Percentiles rank a stretch among this genome's conserved stretches.
phyloP scores from a whole-genome alignment of 30 jellyfish, hydroid and myxozoan genomes.

The Turritopsis dohrnii region DNA sequence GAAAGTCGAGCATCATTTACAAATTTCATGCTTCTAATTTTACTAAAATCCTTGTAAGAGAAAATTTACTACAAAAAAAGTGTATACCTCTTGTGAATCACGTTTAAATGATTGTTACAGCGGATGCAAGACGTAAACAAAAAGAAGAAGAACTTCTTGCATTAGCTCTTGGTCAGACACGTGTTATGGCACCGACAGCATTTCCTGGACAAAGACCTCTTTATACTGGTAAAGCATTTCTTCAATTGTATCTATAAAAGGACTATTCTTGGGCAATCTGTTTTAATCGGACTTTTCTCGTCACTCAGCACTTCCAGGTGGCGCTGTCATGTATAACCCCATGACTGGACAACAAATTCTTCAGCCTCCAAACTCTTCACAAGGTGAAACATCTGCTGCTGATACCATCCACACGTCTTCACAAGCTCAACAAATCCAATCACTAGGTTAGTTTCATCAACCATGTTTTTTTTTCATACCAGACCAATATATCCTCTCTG shows the following conservation, averaged over 20 bases:
- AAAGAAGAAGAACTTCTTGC: constrained; percentile 68
- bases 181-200: constrained; percentile 35
- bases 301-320: constrained; percentile 29
- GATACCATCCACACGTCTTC: background rate
- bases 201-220: constrained; percentile 63
- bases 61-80: too few relatives aligned
- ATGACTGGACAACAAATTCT: background rate
- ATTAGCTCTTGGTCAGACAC: constrained; percentile 61
- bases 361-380: background rate
- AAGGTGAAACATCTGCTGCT: constrained; percentile 5
- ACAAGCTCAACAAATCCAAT: constrained; percentile 38
- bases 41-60: too few relatives aligned
- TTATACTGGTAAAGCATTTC: constrained; percentile 17
- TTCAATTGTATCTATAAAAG: background rate
- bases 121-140: constrained; percentile 80
- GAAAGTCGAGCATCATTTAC: too few relatives aligned
- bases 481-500: too few relatives aligned
- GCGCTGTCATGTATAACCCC: constrained; percentile 29
- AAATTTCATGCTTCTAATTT: too few relatives aligned
- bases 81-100: too few relatives aligned
- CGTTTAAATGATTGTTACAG: background rate
- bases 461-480: too few relatives aligned
- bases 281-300: background rate
- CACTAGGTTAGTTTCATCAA: constrained; percentile 29
- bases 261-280: background rate